A percentile compares a stretch with the other conserved stretches of the same genome.
Conservation (phyloP, 2,113 vertebrate species). For the Odontesthes bonariensis region DNA sequence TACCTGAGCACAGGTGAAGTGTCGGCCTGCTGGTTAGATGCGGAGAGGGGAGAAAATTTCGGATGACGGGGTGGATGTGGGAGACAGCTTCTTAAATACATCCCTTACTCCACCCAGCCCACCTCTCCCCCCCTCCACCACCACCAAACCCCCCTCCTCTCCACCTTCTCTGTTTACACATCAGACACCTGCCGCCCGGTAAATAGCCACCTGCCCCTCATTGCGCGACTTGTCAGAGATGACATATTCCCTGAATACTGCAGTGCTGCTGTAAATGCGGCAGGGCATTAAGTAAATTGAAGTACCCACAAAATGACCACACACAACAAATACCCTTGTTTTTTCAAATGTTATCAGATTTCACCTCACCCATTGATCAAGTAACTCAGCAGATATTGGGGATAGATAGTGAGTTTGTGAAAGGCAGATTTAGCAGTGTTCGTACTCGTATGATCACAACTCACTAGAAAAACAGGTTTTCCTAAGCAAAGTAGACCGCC, state of each 20-base stretch:
- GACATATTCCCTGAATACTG: constrained; percentile 18
- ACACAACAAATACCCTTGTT: background rate
- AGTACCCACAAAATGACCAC: constrained; percentile 13
- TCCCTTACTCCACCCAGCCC: constrained; percentile 66
- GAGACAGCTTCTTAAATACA: constrained; percentile 78
- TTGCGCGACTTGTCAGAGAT: constrained; percentile 11
- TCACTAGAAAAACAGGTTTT: background rate
- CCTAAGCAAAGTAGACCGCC: background rate
- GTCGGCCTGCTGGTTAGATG: constrained; percentile 57
- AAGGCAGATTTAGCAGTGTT: constrained; percentile 5
- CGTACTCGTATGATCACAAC: background rate
- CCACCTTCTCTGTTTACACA: constrained; percentile 65
- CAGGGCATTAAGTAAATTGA: constrained; percentile 35
- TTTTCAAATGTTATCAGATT: constrained; percentile 7
- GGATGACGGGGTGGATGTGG: constrained; percentile 57
- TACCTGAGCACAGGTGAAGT: constrained; percentile 65
- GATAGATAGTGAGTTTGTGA: background rate
- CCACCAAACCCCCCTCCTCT: constrained; percentile 7
- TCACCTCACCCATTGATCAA: background rate
- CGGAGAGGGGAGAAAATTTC: constrained; percentile 29
- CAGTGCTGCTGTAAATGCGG: constrained; percentile 18
- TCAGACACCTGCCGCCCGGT: constrained; percentile 56
- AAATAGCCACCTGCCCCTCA: constrained; percentile 4
- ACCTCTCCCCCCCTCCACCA: constrained; percentile 28
- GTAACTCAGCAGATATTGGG: background rate